Percentiles rank a stretch among this genome's conserved stretches.
These are phyloP conservation scores for Muntiacus muntjak DNA, from an alignment of 2,113 vertebrate genomes.

Conservation along the genomic window DNA sequence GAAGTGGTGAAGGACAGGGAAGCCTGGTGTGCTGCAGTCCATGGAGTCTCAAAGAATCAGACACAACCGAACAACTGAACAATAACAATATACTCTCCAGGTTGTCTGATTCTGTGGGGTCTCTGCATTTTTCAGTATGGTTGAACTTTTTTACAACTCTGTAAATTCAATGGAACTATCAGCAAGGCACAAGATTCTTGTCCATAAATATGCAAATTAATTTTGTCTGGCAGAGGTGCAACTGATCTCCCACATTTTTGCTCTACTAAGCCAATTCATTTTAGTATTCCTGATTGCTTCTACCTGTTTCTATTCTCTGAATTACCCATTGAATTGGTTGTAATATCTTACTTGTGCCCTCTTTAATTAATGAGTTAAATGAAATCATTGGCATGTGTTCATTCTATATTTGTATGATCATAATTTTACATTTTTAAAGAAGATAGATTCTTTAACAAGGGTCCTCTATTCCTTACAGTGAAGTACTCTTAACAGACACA, in stretches of 20 bases:
- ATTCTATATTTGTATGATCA: background rate
- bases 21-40: background rate
- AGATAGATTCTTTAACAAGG: background rate
- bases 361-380: conserved; percentile 44
- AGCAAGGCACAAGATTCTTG: conserved; percentile 42
- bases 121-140: background rate
- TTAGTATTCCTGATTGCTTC: conserved; percentile 24
- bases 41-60: background rate
- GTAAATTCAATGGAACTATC: conserved; percentile 12
- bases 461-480: conserved; percentile 22
- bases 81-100: background rate
- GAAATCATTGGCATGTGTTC: conserved; percentile 11
- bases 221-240: conserved; percentile 29
- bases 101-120: background rate
- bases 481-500: background rate
- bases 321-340: conserved; percentile 26
- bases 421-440: conserved; percentile 36
- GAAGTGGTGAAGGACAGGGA: background rate
- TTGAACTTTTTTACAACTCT: conserved; percentile 17
- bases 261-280: conserved; percentile 47
- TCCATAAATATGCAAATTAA: conserved; percentile 54
- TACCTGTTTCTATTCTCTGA: background rate
- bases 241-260: conserved; percentile 35
- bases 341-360: background rate
- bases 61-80: background rate